These are phyloP conservation scores for Stramonita haemastoma DNA, from an alignment of 2,888 invertebrate species.

Conservation along the genomic window DNA sequence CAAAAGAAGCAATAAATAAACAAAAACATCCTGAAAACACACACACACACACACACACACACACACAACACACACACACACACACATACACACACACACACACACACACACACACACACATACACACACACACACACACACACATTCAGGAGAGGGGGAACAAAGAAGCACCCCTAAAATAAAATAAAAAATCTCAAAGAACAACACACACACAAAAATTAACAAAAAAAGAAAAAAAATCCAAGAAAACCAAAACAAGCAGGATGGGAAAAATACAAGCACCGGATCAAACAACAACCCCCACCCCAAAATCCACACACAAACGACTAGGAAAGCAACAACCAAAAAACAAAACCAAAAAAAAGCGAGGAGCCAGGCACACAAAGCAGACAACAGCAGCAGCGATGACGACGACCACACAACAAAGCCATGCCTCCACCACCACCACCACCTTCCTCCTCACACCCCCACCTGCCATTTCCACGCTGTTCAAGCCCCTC, in stretches of 20 bases:
- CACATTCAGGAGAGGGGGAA: too few species aligned
- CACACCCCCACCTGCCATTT: not conserved
- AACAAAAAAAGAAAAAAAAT: too few species aligned
- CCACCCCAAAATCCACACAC: not conserved
- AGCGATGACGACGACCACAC: not conserved
- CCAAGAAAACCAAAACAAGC: too few species aligned
- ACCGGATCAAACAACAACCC: too few species aligned
- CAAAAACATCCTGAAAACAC: not conserved
- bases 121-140: too few species aligned
- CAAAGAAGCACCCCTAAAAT: too few species aligned
- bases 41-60: not conserved
- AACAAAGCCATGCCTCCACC: not conserved
- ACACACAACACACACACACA: not conserved
- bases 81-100: not conserved
- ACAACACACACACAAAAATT: too few species aligned
- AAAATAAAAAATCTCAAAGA: too few species aligned
- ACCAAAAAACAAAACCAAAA: not conserved
- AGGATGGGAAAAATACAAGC: too few species aligned
- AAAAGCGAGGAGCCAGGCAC: not conserved
- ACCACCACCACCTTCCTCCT: not conserved
- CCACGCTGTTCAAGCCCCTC: not conserved
- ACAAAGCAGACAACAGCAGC: not conserved
- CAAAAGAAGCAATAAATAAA: too few species aligned
- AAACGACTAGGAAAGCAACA: not conserved
- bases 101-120: not conserved